Evolutionary conservation across 2,888 invertebrate species (phyloP).

Genomic region (Muschampia plurimacula): DNA sequence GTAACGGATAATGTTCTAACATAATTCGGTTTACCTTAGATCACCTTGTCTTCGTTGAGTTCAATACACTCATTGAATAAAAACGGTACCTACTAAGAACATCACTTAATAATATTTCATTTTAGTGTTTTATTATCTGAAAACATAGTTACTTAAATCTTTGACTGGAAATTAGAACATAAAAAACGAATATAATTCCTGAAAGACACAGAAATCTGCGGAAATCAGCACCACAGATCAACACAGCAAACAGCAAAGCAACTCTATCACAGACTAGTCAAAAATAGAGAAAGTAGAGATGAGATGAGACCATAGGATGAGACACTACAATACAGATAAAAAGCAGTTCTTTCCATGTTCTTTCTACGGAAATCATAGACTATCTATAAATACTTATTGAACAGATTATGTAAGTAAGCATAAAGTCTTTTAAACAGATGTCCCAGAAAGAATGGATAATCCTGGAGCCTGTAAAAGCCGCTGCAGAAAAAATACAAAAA

Average conservation of each 20-base stretch:
- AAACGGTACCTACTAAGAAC: conserved; percentile 50
- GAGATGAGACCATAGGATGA: no score
- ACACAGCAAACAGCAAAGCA: neutral
- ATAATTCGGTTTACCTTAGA: conserved; percentile 66
- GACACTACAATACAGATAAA: no score
- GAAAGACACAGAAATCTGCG: conserved; percentile 67
- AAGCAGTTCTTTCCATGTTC: no score
- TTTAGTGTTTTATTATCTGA: conserved; percentile 49
- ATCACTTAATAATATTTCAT: conserved; percentile 62
- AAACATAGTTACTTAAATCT: conserved; percentile 23
- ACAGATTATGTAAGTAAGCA: no score
- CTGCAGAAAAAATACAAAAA: no score
- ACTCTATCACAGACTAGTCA: neutral
- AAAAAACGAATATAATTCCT: conserved; percentile 61
- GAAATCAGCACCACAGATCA: conserved; percentile 54
- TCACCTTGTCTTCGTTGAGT: conserved; percentile 57
- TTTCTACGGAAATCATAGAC: no score
- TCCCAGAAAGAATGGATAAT: no score
- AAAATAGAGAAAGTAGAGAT: no score
- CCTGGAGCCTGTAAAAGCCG: no score
- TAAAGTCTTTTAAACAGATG: no score
- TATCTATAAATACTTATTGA: no score
- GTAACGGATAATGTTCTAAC: conserved; percentile 67
- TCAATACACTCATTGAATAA: conserved; percentile 33
- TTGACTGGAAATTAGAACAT: conserved; percentile 37